Evolutionary conservation across 2,797 vertebrate species (phyloP).

Genomic region (Fringilla coelebs): DNA sequence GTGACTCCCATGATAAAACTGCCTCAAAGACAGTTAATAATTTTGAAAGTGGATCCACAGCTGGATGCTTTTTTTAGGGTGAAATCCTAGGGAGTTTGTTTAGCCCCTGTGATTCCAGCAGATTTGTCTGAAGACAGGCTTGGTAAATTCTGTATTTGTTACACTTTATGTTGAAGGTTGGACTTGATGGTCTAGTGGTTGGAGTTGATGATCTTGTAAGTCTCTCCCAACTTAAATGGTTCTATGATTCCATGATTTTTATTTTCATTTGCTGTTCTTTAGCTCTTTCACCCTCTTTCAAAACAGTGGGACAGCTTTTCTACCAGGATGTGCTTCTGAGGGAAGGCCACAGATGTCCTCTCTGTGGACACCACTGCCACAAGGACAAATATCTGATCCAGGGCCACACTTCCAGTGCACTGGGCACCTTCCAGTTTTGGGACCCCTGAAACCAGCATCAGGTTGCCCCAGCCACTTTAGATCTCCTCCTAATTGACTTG

Average conservation of each 20-base stretch:
- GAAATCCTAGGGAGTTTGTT: background rate
- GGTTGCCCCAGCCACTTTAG: background rate
- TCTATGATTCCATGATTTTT: background rate
- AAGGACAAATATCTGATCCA: background rate
- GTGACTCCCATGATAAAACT: background rate
- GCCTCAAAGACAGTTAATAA: background rate
- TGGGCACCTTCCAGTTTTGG: background rate
- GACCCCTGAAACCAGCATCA: background rate
- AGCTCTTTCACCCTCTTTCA: background rate
- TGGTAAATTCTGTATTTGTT: background rate
- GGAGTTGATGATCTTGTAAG: rapidly evolving
- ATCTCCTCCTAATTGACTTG: background rate
- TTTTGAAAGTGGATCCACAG: background rate
- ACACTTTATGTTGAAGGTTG: background rate
- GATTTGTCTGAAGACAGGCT: background rate
- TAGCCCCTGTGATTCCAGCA: background rate
- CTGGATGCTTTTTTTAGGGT: background rate
- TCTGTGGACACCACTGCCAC: background rate
- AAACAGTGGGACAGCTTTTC: background rate
- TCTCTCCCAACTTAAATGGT: background rate
- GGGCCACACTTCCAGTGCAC: background rate
- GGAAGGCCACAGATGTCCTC: background rate
- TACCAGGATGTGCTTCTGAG: background rate
- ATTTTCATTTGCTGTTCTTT: background rate
- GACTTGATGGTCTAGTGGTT: too few species aligned